Evolutionary conservation across 2,888 invertebrate species (phyloP), one percentile per base, ranked within the genome.

Genomic region (Clanis bilineata): DNA sequence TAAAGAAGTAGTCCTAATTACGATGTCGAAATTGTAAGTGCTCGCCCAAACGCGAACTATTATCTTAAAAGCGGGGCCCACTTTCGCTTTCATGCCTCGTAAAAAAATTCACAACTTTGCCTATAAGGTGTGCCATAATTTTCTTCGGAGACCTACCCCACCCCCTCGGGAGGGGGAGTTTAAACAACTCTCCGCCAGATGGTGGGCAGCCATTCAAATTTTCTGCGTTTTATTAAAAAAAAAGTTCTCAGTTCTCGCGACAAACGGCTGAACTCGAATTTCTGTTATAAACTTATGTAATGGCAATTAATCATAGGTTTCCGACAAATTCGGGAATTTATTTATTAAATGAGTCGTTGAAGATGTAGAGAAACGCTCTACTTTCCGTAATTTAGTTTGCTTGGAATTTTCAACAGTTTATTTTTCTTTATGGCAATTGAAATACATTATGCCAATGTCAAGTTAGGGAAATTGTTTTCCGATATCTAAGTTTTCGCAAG

Each of bases 161-260:
- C 58, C 65, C 66, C 58, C 39, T 61, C 32, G 59, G 59, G 64
- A n/a, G n/a, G 67, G 70, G 65, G 69, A 70, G 70, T 69, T 79
- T 69, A 70, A 71, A 72, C 71, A 77, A 74, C 68, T 73, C 70
- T 63, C 68, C 65, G 68, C 74, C 80, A 82, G 82, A 79, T 82
- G 82, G 77, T 74, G 80, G 67, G 64, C 62, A 70, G 73, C 77
- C 68, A 80, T 80, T 74, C 77, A 74, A 77, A 78, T 80, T 80
- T 79, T 70, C 79, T 76, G 77, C 65, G 73, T 82, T 82, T 82
- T 82, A 81, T 79, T 82, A 81, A 82, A 82, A 80, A 80, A 80
- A 81, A 77, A 36, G 22, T 41, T 55, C 39, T 56, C 41, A 38
- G 36, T 25, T 36, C 21, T 21, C 55, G 55, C 43, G 38, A 56